phyloP scores from a whole-genome alignment of 2,888 invertebrate genomes.

The Tinea trinotella region DNA sequence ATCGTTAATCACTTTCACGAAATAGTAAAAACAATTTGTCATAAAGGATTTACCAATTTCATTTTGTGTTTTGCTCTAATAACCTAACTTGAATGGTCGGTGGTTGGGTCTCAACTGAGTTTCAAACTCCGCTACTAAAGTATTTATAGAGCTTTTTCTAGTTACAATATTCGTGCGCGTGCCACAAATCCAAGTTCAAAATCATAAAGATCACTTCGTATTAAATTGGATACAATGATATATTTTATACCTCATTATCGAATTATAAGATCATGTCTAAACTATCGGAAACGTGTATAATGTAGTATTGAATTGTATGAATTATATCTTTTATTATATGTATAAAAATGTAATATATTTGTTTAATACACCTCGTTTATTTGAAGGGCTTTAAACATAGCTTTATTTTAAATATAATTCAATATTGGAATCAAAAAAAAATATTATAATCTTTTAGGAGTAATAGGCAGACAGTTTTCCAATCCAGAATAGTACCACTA shows the following conservation, averaged over 20 bases:
- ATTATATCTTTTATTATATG: not conserved
- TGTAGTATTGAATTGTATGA: not conserved
- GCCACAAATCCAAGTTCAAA: conserved; percentile 16
- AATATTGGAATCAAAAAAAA: too few relatives aligned
- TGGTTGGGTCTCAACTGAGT: conserved; percentile 1
- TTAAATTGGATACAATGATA: not conserved
- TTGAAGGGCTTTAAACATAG: too few relatives aligned
- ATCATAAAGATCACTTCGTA: conserved; percentile 4
- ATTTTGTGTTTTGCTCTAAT: conserved; percentile 31
- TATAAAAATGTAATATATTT: too few relatives aligned
- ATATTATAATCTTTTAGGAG: too few relatives aligned
- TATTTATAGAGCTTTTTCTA: conserved; percentile 17
- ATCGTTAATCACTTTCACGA: conserved; percentile 19
- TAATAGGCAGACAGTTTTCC: too few relatives aligned
- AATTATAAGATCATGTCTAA: not conserved
- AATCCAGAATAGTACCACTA: too few relatives aligned
- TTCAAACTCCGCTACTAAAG: not conserved
- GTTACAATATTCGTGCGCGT: conserved; percentile 7
- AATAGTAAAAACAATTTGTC: conserved; percentile 17
- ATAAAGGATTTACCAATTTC: conserved; percentile 44
- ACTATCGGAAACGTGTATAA: conserved; percentile 11
- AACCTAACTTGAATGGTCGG: not conserved
- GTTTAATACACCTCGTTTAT: too few relatives aligned
- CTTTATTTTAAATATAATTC: too few relatives aligned
- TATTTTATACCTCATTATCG: not conserved